Evolutionary conservation across 2,888 invertebrate species (phyloP).

Genomic region (Epinotia ramella): DNA sequence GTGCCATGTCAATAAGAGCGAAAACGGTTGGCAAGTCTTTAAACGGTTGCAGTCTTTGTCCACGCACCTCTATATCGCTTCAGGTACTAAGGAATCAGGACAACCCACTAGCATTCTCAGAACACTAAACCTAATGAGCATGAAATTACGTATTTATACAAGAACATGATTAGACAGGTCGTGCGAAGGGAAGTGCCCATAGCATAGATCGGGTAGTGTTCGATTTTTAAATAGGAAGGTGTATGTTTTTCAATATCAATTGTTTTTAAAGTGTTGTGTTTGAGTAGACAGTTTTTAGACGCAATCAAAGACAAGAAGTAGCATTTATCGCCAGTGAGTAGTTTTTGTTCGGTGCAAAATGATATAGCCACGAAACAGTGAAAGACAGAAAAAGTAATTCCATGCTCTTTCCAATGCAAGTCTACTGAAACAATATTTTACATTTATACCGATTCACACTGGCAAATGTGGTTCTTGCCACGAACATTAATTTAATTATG

Average conservation of each 20-base stretch:
- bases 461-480: conserved; percentile 63
- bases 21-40: conserved; percentile 68
- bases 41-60: conserved; percentile 33
- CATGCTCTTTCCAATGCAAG: conserved; percentile 73
- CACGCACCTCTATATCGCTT: conserved; percentile 30
- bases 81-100: conserved; percentile 59
- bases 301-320: conserved; percentile 25
- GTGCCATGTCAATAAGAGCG: conserved; percentile 83
- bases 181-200: conserved; percentile 36
- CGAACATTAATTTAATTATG: conserved; percentile 52
- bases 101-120: conserved; percentile 83
- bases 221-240: conserved; percentile 17
- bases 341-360: conserved; percentile 38
- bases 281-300: conserved; percentile 23
- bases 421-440: conserved; percentile 69
- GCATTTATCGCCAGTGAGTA: conserved; percentile 36
- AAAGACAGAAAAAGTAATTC: conserved; percentile 75
- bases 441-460: conserved; percentile 82
- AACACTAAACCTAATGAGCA: conserved; percentile 81
- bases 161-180: conserved; percentile 47
- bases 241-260: conserved; percentile 6
- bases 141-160: conserved; percentile 75
- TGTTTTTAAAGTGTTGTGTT: conserved; percentile 23
- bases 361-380: conserved; percentile 38
- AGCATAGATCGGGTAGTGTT: conserved; percentile 21